Percentiles rank a stretch among this genome's conserved stretches.
These are phyloP conservation scores for Cacoxenus indagator DNA, from an alignment of 2,888 invertebrate genomes.

Conservation along the genomic window DNA sequence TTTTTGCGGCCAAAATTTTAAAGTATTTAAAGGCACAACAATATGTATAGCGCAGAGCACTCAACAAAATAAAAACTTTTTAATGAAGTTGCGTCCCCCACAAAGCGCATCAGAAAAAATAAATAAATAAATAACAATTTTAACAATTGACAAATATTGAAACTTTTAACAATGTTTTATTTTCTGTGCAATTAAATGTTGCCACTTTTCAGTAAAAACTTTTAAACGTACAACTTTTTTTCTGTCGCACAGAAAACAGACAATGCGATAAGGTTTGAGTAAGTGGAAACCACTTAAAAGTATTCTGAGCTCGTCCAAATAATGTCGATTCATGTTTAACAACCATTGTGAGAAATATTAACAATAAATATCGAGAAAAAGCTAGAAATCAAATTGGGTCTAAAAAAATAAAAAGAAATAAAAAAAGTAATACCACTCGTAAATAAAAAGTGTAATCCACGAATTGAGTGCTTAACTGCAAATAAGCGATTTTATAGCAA, in stretches of 20 bases:
- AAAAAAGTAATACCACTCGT: neutral
- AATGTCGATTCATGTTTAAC: constrained; percentile 5
- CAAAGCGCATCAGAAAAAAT: neutral
- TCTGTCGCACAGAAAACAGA: neutral
- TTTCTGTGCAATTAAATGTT: constrained; percentile 67
- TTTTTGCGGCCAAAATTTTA: neutral
- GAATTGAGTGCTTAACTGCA: constrained; percentile 1
- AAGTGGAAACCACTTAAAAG: constrained; percentile 1
- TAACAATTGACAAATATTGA: constrained; percentile 43
- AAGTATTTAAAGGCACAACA: too few relatives aligned
- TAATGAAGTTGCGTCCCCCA: too few relatives aligned
- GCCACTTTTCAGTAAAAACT: constrained; percentile 46
- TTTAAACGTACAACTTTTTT: constrained; percentile 7
- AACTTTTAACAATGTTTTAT: constrained; percentile 34
- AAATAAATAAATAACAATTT: neutral
- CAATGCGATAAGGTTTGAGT: neutral
- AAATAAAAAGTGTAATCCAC: neutral
- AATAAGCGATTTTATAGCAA: neutral
- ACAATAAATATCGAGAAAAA: neutral
- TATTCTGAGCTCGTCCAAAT: neutral
- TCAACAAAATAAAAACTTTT: too few relatives aligned
- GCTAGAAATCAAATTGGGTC: neutral
- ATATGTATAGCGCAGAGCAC: too few relatives aligned
- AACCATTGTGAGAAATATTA: neutral
- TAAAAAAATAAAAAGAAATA: neutral